These are phyloP conservation scores for Tapirus indicus DNA, from an alignment of 2,797 vertebrate genomes.

Conservation along the genomic window DNA sequence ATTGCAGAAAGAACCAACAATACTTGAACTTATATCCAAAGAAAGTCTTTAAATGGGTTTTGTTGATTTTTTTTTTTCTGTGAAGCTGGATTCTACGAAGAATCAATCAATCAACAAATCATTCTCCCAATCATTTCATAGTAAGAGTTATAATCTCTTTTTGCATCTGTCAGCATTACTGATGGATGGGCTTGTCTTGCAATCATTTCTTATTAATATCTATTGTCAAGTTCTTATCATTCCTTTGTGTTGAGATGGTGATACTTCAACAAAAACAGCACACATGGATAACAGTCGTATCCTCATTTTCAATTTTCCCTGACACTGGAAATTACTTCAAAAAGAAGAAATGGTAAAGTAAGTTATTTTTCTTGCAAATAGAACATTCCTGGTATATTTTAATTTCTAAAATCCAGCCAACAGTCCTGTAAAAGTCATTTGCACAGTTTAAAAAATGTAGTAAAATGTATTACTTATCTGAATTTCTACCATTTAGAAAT, in stretches of 20 bases:
- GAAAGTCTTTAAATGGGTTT: neutral
- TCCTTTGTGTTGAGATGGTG: neutral
- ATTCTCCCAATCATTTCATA: constrained; percentile 44
- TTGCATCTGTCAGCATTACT: neutral
- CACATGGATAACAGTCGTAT: neutral
- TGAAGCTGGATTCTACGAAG: constrained; percentile 31
- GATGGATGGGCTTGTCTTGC: neutral
- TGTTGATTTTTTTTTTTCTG: neutral
- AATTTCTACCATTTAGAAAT: neutral
- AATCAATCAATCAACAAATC: constrained; percentile 61
- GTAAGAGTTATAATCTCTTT: constrained; percentile 36
- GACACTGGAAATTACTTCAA: neutral
- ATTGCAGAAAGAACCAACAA: neutral
- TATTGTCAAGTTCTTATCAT: neutral
- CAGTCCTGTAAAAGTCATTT: neutral
- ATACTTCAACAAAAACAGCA: neutral
- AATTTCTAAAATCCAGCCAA: constrained; percentile 3
- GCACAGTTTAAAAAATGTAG: neutral
- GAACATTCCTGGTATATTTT: neutral
- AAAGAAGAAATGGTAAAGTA: constrained; percentile 6
- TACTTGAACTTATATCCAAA: neutral
- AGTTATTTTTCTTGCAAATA: neutral
- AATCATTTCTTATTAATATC: neutral
- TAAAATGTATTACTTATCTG: neutral
- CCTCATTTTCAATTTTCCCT: neutral